These are phyloP conservation scores for Lomographa bimaculata DNA, from an alignment of 2,888 invertebrate species.

Conservation along the genomic window DNA sequence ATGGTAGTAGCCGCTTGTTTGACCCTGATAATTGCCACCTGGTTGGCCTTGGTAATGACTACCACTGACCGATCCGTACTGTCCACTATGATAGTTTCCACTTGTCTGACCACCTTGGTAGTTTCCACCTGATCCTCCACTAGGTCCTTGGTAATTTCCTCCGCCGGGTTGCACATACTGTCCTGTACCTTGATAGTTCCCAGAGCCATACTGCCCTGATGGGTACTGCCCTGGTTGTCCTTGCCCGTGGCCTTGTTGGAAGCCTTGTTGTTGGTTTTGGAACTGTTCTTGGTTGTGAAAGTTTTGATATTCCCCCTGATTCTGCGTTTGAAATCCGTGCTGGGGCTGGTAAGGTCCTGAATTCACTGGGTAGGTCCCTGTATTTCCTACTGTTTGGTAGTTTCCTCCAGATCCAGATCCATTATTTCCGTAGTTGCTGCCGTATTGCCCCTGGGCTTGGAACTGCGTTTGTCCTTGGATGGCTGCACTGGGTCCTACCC, in stretches of 20 bases:
- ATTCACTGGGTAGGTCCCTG: slow-evolving; percentile 5
- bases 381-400: slow-evolving; percentile 31
- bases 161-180: slow-evolving; percentile 15
- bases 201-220: slow-evolving; percentile 25
- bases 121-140: slow-evolving; percentile 2
- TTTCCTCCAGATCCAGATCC: slow-evolving; percentile 26
- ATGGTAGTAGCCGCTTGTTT: too few species aligned
- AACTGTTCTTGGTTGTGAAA: slow-evolving; percentile 26
- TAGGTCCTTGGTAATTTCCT: slow-evolving; percentile 10
- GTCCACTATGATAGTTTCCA: too few species aligned
- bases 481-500: slow-evolving; percentile 21
- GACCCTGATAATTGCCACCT: slow-evolving; percentile 1
- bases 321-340: slow-evolving; percentile 19
- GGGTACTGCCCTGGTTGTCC: slow-evolving; percentile 30
- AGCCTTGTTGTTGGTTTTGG: slow-evolving; percentile 37
- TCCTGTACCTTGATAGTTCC: slow-evolving; percentile 22
- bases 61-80: too few species aligned
- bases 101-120: too few species aligned
- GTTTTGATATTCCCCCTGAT: slow-evolving; percentile 28
- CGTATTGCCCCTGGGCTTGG: slow-evolving; percentile 44
- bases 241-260: slow-evolving; percentile 40
- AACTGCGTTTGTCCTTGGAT: slow-evolving; percentile 47
- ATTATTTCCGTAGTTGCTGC: slow-evolving; percentile 38
- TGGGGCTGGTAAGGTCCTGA: slow-evolving; percentile 26
- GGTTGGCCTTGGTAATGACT: too few species aligned